These are phyloP conservation scores for Capromys pilorides DNA, from an alignment of 2,797 vertebrate species.

Conservation along the genomic window DNA sequence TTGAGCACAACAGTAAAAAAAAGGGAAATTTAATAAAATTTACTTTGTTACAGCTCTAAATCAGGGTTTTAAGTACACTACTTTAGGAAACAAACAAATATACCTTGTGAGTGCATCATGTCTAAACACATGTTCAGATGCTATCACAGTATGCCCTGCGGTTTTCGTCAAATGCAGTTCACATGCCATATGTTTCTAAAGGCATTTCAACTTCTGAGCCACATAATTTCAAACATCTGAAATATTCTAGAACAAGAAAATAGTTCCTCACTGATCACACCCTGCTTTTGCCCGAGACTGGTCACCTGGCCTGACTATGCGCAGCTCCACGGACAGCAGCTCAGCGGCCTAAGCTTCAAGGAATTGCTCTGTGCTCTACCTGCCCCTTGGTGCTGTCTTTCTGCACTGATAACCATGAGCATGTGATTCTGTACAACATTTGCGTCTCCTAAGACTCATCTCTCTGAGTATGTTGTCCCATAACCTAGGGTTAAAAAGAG, in stretches of 20 bases:
- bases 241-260: not conserved
- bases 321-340: not conserved
- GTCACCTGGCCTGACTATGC: not conserved
- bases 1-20: not conserved
- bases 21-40: not conserved
- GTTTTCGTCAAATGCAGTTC: not conserved
- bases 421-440: not conserved
- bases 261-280: not conserved
- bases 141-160: not conserved
- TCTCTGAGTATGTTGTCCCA: not conserved
- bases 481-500: not conserved
- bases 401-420: not conserved
- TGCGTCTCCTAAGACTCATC: not conserved
- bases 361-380: not conserved
- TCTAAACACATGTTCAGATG: not conserved
- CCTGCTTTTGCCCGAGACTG: not conserved
- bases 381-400: not conserved
- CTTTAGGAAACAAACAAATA: not conserved
- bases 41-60: not conserved
- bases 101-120: not conserved
- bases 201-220: not conserved
- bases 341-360: not conserved
- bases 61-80: not conserved
- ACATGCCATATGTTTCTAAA: constrained; percentile 3
- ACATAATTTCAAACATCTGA: not conserved